Evolutionary conservation across 2,888 invertebrate genomes (phyloP), one percentile per base, ranked within the genome.

Genomic region (Caenorhabditis sp.): DNA sequence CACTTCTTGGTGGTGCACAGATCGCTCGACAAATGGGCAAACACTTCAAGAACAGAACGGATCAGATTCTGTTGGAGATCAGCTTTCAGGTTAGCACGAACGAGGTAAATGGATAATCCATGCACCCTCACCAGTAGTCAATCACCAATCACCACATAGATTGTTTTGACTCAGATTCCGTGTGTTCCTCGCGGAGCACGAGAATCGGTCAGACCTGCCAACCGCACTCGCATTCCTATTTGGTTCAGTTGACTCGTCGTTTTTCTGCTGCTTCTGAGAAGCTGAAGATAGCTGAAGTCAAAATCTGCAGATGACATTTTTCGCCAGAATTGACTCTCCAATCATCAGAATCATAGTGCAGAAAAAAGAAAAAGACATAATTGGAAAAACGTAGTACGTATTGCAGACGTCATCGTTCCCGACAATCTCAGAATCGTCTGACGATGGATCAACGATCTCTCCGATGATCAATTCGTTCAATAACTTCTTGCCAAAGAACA

Each of bases 351-450:
- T 75, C 35, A 66, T 73, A 54, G 54, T 63, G 59, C 58, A 74
- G 54, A n/a, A 49, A 54, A 61, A 54, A 69, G n/a, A 24, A 49
- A 38, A 14, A 24, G 38, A 47, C 35, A 31, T 8, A 51, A 63
- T 49, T 22, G 26, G 24, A 24, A 77, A n/a, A 64, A 41, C 14
- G 59, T 47, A 19, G 24, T 28, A 16, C 56, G 47, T 28, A 44
- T 84, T 90, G 47, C 83, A 91, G 90, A 91, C 91, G 16, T 91
- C 91, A 44, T 90, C 91, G 2, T 91, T 86, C 82, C 91, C 91
- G 0, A 90, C 91, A 3, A 81, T 85, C 26, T 88, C 88, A 4
- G 87, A 89, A 44, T 89, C 89, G 14, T 86, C 88, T 7, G 87
- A 87, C 47, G 88, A 88, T 44, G 85, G 85, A 22, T 87, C 87